Conservation (phyloP, 1,140 invertebrate species). For the Achatina immaculata region DNA sequence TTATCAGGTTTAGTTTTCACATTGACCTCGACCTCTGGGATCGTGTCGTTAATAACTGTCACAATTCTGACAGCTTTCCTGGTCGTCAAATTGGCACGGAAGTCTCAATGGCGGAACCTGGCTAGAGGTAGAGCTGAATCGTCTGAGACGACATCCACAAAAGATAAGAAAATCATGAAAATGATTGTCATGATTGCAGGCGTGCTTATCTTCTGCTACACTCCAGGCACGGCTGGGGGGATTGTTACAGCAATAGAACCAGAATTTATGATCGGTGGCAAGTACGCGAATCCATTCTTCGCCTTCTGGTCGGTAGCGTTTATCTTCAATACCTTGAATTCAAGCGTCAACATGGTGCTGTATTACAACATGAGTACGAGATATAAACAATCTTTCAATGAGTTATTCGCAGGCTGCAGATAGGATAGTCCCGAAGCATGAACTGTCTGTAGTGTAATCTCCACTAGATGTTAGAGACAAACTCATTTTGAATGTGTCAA, state of each 20-base stretch:
- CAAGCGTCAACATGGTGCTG: conserved; percentile 8
- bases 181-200: not conserved
- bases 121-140: too few species aligned
- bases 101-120: not conserved
- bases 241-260: not conserved
- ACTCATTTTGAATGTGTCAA: too few species aligned
- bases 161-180: not conserved
- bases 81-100: not conserved
- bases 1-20: not conserved
- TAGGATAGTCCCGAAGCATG: not conserved
- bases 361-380: conserved; percentile 26
- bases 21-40: not conserved
- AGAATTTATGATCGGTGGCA: not conserved
- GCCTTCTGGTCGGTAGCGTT: not conserved
- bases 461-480: too few species aligned
- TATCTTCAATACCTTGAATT: not conserved
- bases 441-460: too few species aligned
- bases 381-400: not conserved
- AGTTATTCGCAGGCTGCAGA: not conserved
- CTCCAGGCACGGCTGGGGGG: not conserved
- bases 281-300: not conserved
- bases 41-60: not conserved
- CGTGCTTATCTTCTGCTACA: conserved; percentile 14
- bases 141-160: too few species aligned
- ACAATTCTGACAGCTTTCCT: not conserved